Percentiles rank a stretch among this genome's conserved stretches.
These are phyloP conservation scores for Amphiura filiformis DNA, from an alignment of 35 echinoderm and acorn worm genomes.

Conservation along the genomic window DNA sequence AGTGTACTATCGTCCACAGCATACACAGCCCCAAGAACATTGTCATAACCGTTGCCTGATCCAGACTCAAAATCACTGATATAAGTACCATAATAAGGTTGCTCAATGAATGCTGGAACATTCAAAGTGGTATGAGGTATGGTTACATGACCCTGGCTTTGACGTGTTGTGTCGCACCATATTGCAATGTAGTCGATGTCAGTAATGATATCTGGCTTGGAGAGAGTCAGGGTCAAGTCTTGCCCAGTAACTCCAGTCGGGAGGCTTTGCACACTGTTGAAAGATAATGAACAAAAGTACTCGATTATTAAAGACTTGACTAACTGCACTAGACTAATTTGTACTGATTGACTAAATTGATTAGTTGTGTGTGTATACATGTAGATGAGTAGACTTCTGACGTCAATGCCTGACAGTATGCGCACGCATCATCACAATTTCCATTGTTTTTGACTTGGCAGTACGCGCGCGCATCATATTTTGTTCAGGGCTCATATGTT, in stretches of 20 bases:
- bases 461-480: too few relatives aligned
- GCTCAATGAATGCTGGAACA: neutral
- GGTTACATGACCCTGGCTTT: conserved; percentile 54
- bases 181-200: conserved; percentile 41
- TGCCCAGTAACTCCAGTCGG: too few relatives aligned
- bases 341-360: too few relatives aligned
- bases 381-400: too few relatives aligned
- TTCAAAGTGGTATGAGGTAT: neutral
- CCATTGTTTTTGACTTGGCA: too few relatives aligned
- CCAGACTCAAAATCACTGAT: neutral
- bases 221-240: conserved; percentile 32
- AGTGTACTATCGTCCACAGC: conserved; percentile 68
- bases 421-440: too few relatives aligned
- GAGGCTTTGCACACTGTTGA: neutral
- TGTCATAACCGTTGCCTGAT: neutral
- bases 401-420: too few relatives aligned
- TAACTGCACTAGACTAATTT: neutral
- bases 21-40: conserved; percentile 55
- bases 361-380: too few relatives aligned
- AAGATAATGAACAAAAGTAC: neutral
- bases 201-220: conserved; percentile 23
- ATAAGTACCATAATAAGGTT: neutral
- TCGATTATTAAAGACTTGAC: too few relatives aligned
- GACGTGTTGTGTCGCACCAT: conserved; percentile 34
- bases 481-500: too few relatives aligned